phyloP scores from a whole-genome alignment of 92 coral and sea anemone genomes.

The Actinostola sp. region DNA sequence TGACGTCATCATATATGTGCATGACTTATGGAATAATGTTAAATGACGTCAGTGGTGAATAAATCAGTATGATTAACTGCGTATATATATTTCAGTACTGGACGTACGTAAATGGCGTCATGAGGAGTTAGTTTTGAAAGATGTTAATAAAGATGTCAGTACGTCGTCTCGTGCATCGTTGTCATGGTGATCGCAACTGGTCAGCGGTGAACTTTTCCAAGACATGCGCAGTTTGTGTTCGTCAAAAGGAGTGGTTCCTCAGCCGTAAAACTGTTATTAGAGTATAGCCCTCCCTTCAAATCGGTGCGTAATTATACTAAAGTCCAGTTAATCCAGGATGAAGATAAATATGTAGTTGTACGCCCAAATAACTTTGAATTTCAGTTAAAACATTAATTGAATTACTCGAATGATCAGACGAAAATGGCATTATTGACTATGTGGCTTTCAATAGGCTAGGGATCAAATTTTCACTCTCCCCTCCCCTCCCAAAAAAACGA shows the following conservation, averaged over 20 bases:
- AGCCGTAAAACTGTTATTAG: no score
- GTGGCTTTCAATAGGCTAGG: neutral
- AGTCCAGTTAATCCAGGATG: no score
- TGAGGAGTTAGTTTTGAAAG: no score
- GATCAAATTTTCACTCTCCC: neutral
- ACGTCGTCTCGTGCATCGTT: constrained; percentile 2
- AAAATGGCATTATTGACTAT: no score
- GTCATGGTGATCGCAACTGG: constrained; percentile 14
- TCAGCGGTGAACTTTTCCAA: constrained; percentile 37
- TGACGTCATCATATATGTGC: neutral
- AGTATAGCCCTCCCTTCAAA: no score
- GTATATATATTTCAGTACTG: neutral
- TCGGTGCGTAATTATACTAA: no score
- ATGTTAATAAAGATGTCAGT: no score
- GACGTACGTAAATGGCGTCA: constrained; percentile 4
- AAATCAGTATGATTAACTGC: no score
- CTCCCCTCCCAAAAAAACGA: neutral
- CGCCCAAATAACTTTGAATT: neutral
- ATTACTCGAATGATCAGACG: neutral
- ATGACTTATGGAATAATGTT: neutral
- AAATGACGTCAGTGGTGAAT: neutral
- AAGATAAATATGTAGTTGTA: neutral
- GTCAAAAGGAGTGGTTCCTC: neutral
- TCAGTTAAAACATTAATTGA: neutral
- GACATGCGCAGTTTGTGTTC: constrained; percentile 7